A percentile compares a stretch with the other conserved stretches of the same genome.
Conservation (phyloP, 2,888 invertebrate genomes). For the Trichacis sp. region DNA sequence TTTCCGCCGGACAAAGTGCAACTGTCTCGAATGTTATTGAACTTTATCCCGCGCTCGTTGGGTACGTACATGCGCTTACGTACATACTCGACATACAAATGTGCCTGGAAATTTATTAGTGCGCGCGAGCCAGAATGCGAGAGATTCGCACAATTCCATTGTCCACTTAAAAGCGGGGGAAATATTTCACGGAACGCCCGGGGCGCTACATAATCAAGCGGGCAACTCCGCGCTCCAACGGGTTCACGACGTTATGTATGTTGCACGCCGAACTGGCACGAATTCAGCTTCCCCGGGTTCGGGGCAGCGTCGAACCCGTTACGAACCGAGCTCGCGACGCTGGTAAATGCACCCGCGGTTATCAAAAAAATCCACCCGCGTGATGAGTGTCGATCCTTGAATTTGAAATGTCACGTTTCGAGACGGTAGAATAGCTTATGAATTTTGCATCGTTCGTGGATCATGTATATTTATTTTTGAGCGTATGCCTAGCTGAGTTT, state of each 20-base stretch:
- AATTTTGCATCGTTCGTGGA: too few species aligned
- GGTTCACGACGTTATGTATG: conserved; percentile 20
- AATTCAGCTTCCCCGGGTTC: conserved; percentile 11
- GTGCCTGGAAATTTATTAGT: not conserved
- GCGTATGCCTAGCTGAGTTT: too few species aligned
- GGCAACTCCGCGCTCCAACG: conserved; percentile 19
- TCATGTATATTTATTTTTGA: too few species aligned
- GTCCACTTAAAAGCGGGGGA: conserved; percentile 5
- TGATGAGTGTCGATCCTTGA: too few species aligned
- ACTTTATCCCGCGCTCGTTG: not conserved
- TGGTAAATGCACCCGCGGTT: not conserved
- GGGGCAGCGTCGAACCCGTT: conserved; percentile 20
- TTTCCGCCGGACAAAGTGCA: not conserved
- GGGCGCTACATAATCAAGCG: not conserved
- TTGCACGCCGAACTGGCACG: conserved; percentile 10
- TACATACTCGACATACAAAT: not conserved
- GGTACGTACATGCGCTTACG: not conserved
- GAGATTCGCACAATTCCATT: conserved; percentile 6
- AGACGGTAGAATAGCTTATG: too few species aligned
- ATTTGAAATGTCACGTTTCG: too few species aligned
- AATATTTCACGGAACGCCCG: not conserved
- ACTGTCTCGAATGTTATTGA: conserved; percentile 1
- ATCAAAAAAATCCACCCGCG: not conserved
- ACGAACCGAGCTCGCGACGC: conserved; percentile 18
- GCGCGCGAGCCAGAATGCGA: not conserved